Conservation (phyloP, 2,797 vertebrate species). For the Pogonophryne albipinna region DNA sequence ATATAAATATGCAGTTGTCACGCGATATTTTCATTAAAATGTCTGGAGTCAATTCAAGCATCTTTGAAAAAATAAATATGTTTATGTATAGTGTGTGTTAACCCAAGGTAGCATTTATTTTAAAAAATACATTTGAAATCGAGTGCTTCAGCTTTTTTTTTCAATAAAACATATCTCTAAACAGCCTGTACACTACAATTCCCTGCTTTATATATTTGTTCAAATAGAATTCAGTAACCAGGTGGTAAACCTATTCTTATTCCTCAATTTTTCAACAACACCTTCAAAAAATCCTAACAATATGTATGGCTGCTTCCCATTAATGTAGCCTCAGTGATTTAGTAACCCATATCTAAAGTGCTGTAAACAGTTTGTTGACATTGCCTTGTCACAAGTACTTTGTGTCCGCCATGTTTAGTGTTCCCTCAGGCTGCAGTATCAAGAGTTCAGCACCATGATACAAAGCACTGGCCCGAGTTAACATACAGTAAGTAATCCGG, state of each 20-base stretch:
- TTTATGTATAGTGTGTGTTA: no score
- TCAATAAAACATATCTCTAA: neutral
- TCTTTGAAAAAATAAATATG: neutral
- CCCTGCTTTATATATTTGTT: neutral
- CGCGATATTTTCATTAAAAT: neutral
- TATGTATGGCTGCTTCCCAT: neutral
- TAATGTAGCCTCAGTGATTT: slow-evolving; percentile 3
- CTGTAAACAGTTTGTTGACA: slow-evolving; percentile 55
- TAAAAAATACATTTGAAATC: neutral
- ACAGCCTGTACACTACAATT: neutral
- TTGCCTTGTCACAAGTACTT: slow-evolving; percentile 52
- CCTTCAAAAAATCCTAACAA: neutral
- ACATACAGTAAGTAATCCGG: neutral
- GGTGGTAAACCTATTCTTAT: neutral
- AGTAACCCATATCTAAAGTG: slow-evolving; percentile 29
- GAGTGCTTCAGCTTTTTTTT: neutral
- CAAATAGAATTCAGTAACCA: neutral
- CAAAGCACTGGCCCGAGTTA: slow-evolving; percentile 48
- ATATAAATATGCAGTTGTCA: neutral
- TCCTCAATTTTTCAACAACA: neutral
- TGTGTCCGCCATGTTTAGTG: slow-evolving; percentile 42
- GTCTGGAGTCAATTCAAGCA: neutral
- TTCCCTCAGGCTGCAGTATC: slow-evolving; percentile 63
- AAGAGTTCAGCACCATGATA: slow-evolving; percentile 45
- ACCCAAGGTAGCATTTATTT: neutral